These are phyloP conservation scores for Batillaria attramentaria DNA, from an alignment of 1,140 invertebrate genomes.

Conservation along the genomic window DNA sequence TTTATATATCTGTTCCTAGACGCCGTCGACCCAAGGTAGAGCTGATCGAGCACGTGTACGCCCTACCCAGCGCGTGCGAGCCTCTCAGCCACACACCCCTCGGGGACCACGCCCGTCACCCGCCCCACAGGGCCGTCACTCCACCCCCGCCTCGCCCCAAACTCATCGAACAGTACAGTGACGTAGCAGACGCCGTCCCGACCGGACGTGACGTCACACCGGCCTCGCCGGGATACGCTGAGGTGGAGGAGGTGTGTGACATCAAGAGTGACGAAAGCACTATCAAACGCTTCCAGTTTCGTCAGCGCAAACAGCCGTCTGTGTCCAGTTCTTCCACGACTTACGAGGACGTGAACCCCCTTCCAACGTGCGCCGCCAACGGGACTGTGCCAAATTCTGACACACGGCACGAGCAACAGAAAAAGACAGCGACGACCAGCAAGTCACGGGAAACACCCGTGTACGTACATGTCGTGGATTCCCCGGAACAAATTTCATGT, in stretches of 20 bases:
- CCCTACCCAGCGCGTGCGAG: constrained; percentile 9
- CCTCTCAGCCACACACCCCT: constrained; percentile 8
- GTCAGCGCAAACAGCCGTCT: constrained; percentile 3
- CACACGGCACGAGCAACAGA: not conserved
- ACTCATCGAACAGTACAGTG: constrained; percentile 4
- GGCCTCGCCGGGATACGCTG: constrained; percentile 8
- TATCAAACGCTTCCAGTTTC: constrained; percentile 1
- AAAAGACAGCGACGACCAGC: not conserved
- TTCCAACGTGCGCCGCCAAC: not conserved
- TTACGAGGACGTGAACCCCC: constrained; percentile 12
- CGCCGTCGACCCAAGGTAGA: constrained; percentile 12
- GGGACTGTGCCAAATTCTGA: not conserved
- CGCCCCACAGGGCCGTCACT: not conserved
- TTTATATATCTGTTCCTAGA: not conserved
- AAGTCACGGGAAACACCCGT: not conserved
- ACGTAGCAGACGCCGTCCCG: constrained; percentile 14
- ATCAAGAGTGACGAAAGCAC: not conserved
- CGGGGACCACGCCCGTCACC: not conserved
- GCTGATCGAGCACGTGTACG: constrained; percentile 26
- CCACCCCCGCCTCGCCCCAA: not conserved
- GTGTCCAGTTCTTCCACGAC: constrained; percentile 1
- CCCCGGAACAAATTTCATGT: constrained; percentile 11
- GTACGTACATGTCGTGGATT: constrained; percentile 17
- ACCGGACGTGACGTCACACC: not conserved
- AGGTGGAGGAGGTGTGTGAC: constrained; percentile 16